Evolutionary conservation across 2,797 vertebrate genomes (phyloP).

Genomic region (Pseudocheirus occidentalis): DNA sequence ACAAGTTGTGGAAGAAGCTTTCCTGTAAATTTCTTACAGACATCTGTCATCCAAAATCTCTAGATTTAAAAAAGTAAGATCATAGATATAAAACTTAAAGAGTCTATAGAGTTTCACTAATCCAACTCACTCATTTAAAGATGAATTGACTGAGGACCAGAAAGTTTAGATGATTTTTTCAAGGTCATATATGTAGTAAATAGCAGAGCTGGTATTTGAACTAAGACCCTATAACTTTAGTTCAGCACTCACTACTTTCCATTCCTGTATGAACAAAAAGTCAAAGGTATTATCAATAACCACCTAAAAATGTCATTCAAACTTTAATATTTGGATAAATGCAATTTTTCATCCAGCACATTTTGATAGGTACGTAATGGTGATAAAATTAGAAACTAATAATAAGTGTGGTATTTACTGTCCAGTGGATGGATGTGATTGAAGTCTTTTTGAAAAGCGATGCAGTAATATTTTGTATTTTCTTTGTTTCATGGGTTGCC

Average conservation of each 20-base stretch:
- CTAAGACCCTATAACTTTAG: not conserved
- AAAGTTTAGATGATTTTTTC: not conserved
- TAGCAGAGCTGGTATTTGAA: not conserved
- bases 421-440: not conserved
- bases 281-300: not conserved
- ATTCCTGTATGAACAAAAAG: not conserved
- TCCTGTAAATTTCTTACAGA: not conserved
- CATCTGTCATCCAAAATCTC: not conserved
- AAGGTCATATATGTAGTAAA: not conserved
- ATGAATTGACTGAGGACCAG: not conserved
- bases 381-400: not conserved
- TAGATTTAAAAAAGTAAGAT: not conserved
- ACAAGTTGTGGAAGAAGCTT: not conserved
- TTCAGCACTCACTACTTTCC: not conserved
- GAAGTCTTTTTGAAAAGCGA: not conserved
- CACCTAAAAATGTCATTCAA: not conserved
- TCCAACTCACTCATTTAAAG: not conserved
- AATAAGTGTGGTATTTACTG: not conserved
- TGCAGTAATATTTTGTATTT: not conserved
- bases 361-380: not conserved
- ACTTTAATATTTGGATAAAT: not conserved
- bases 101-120: not conserved
- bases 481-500: not conserved
- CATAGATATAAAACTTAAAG: not conserved
- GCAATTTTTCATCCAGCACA: not conserved